Evolutionary conservation across 2,797 vertebrate genomes (phyloP).

Genomic region (Thunnus albacares): DNA sequence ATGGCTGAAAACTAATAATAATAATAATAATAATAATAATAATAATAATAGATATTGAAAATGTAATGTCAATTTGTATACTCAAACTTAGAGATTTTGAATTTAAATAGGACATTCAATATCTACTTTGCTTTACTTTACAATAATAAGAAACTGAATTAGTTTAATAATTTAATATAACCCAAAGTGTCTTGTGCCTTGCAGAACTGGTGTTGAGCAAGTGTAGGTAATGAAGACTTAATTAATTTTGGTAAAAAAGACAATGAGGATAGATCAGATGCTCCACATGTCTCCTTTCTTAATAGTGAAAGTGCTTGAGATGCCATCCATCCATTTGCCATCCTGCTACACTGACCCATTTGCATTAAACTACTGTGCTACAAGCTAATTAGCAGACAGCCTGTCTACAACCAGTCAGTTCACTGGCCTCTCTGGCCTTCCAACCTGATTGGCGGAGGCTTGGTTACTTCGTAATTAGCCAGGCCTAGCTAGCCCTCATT

Average conservation of each 20-base stretch:
- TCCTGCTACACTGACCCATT: conserved; percentile 55
- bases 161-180: background rate
- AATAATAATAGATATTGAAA: background rate
- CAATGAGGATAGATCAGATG: background rate
- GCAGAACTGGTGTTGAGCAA: background rate
- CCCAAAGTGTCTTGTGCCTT: background rate
- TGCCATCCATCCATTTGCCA: conserved; percentile 27
- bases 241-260: background rate
- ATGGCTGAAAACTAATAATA: conserved; percentile 5
- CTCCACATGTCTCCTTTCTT: background rate
- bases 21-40: background rate
- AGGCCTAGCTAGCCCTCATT: conserved; percentile 60
- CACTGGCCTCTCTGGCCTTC: conserved; percentile 46
- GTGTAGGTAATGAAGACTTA: background rate
- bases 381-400: conserved; percentile 54
- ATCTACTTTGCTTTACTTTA: background rate
- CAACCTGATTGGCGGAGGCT: conserved; percentile 47
- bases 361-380: conserved; percentile 34
- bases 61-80: background rate
- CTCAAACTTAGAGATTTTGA: background rate
- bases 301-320: conserved; percentile 14
- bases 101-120: no score
- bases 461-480: conserved; percentile 62
- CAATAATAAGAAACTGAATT: background rate
- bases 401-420: conserved; percentile 43